Evolutionary conservation across 2,113 vertebrate genomes (phyloP), one percentile per base, ranked within the genome.

Genomic region (Neofelis nebulosa): DNA sequence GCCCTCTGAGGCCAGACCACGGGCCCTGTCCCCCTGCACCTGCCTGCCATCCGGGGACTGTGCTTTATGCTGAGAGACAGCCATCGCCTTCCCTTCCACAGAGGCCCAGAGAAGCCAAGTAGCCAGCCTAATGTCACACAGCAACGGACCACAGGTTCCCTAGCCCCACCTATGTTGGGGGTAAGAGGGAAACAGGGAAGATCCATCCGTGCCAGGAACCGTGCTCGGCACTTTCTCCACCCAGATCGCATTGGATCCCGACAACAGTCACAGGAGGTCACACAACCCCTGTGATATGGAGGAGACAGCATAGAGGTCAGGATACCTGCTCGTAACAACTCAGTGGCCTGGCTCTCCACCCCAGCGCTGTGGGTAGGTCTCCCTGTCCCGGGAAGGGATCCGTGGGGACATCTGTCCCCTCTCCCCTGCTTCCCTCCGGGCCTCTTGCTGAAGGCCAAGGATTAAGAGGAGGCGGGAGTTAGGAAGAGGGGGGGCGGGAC

Each of bases 371-470:
- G 0, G 25, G 79, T 50, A 50, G 36, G 52, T 55, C 14, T 55
- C 52, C 74, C 31, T 2, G 48, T 76, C 38, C 79, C 41, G 2
- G 45, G 33, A 36, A 74, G n/a, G 69, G 13, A 23, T 10, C 7
- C 3, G 8, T 1, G 27, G 68, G 68, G 25, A 50, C 19, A 25
- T 68, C 52, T 52, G 23, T 3, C 19, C 82, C 38, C n/a, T 36
- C 52, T 57, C 63, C 31, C 10, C 38, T 63, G 33, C 61, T 66
- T 8, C 31, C 50, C 18, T 84, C 91, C 41, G 18, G 81, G 79
- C 27, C 81, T 78, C 93, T 52, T 78, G n/a, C n/a, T n/a, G n/a
- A 96, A 93, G 89, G 93, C 68, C 23, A 93, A 0, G 94, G 18
- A 81, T 91, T 92, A 83, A 95, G 94, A 57, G 65, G 16, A 63